These are phyloP conservation scores for Lepidochrysops patricia DNA, from an alignment of 2,888 invertebrate genomes.

Conservation along the genomic window DNA sequence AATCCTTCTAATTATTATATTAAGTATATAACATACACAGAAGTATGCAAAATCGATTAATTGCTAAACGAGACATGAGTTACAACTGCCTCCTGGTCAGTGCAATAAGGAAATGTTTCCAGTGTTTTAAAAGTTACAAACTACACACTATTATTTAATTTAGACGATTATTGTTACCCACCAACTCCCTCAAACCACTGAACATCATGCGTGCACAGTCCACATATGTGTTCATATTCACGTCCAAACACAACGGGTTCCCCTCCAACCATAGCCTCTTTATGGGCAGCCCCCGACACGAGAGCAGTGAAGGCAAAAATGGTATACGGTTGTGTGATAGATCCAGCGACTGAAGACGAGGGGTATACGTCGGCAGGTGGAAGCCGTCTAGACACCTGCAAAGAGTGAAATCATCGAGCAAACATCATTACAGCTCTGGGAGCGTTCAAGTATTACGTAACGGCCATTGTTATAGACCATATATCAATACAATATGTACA, in stretches of 20 bases:
- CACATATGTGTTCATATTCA: slow-evolving; percentile 73
- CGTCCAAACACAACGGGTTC: slow-evolving; percentile 81
- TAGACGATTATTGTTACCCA: slow-evolving; percentile 53
- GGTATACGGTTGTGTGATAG: slow-evolving; percentile 47
- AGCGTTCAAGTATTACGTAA: too few relatives aligned
- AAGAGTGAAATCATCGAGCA: slow-evolving; percentile 12
- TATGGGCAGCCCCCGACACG: slow-evolving; percentile 51
- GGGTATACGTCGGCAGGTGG: slow-evolving; percentile 33
- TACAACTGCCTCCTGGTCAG: too few relatives aligned
- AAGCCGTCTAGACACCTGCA: slow-evolving; percentile 47
- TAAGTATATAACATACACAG: too few relatives aligned
- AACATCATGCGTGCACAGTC: slow-evolving; percentile 68
- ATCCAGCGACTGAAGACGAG: slow-evolving; percentile 40
- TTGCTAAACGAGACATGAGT: too few relatives aligned
- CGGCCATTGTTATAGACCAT: too few relatives aligned
- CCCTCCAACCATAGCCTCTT: slow-evolving; percentile 76
- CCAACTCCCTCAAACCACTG: slow-evolving; percentile 64
- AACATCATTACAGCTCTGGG: too few relatives aligned
- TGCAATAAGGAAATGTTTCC: too few relatives aligned
- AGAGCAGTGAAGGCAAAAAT: slow-evolving; percentile 32
- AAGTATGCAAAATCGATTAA: too few relatives aligned
- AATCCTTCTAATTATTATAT: too few relatives aligned
- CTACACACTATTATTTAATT: too few relatives aligned
- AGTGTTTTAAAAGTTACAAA: too few relatives aligned
- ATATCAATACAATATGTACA: too few relatives aligned